Evolutionary conservation across 1,140 invertebrate genomes (phyloP).

Genomic region (Platorchestia sp.): DNA sequence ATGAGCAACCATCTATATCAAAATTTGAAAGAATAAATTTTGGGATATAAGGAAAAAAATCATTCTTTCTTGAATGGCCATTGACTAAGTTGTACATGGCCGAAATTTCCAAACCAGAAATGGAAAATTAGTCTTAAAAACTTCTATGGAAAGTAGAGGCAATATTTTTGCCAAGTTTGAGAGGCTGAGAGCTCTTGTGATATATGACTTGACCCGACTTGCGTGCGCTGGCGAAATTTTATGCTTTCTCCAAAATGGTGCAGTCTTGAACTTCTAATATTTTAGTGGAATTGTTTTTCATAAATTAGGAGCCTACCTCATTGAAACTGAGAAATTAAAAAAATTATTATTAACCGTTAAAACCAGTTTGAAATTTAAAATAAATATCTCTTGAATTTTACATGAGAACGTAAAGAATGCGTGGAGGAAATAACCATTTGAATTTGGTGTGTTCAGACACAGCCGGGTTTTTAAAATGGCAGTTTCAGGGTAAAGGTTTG

Average conservation of each 20-base stretch:
- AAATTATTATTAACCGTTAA: neutral
- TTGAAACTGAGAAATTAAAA: neutral
- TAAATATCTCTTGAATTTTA: too few relatives aligned
- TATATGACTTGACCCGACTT: neutral
- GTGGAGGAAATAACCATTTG: too few relatives aligned
- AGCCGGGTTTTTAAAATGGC: neutral
- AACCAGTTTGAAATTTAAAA: neutral
- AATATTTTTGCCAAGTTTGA: neutral
- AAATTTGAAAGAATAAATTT: neutral
- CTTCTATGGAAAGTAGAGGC: neutral
- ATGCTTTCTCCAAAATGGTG: neutral
- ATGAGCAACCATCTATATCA: neutral
- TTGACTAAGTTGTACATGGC: neutral
- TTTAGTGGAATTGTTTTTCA: neutral
- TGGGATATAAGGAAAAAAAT: neutral
- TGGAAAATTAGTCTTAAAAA: conserved; percentile 45
- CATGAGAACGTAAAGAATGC: neutral
- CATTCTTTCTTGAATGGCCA: neutral
- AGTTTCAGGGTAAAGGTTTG: neutral
- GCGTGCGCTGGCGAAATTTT: neutral
- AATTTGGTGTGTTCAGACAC: neutral
- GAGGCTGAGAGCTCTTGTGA: neutral
- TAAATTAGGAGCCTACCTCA: neutral
- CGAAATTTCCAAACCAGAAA: conserved; percentile 14
- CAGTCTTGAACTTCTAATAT: neutral